Evolutionary conservation across 2,888 invertebrate genomes (phyloP), one percentile per base, ranked within the genome.

Genomic region (Horisme vitalbata): DNA sequence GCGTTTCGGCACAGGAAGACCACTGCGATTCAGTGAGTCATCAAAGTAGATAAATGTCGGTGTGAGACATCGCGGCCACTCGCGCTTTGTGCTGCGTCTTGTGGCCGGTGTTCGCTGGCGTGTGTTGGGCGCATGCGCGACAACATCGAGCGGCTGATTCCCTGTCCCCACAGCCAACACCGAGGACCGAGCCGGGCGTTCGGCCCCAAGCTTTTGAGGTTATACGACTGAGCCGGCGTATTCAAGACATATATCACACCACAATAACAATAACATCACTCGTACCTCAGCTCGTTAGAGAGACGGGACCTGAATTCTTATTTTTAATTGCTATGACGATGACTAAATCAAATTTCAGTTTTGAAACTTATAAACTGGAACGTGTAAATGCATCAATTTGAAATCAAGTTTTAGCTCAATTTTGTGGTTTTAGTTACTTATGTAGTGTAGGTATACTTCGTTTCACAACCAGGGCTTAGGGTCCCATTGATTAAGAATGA

Each of bases 61-160:
- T 79, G 75, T 70, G 75, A 69, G 72, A 71, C 78, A 79, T 76
- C 70, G 72, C 75, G 75, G 67, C 63, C 60, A 61, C 61, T 74
- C 68, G 68, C 70, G 83, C 81, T 85, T 86, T 84, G 83, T 86
- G 84, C 79, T 72, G 71, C 73, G 79, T 68, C 61, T 75, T 65
- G 65, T 68, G 63, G 55, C 56, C 47, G 58, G 63, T 60, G 61
- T 52, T 45, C 45, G 57, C 56, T 41, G 60, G 49, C 33, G 34
- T 26, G 30, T 39, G 44, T 37, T 14, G 46, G 49, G 60, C 88
- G 88, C 88, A 83, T 72, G 88, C 86, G 89, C 67, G 70, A 83
- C 78, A 81, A 78, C 84, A 89, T 89, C 77, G 89, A 89, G 71
- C 88, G 84, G 76, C 75, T 75, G 81, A 81, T 76, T 75, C 79